phyloP scores from a whole-genome alignment of 2,888 invertebrate species.

The Lamellibrachia columna region DNA sequence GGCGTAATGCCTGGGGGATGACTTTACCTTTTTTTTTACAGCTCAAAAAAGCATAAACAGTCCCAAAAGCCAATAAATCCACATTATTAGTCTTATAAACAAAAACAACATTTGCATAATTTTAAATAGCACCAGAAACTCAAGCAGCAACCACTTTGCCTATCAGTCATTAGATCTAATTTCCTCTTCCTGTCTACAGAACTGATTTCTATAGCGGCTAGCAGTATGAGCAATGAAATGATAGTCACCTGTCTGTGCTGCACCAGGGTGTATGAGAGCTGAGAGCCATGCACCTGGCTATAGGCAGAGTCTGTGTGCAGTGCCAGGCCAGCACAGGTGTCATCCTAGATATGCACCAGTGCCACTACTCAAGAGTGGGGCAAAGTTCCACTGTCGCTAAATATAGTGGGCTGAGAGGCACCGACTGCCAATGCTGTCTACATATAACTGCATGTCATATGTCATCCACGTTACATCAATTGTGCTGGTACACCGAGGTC shows the following conservation, averaged over 20 bases:
- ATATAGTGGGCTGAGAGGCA: neutral
- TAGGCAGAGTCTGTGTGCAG: neutral
- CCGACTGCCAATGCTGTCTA: neutral
- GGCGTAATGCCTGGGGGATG: too few relatives aligned
- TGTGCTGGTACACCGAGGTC: neutral
- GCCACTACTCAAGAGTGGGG: neutral
- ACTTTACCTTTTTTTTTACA: neutral
- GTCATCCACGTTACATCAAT: neutral
- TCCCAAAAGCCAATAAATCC: neutral
- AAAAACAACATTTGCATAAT: neutral
- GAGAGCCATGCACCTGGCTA: neutral
- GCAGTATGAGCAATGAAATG: neutral
- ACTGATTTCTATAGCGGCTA: neutral
- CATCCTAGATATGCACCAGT: conserved; percentile 3
- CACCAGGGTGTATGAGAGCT: neutral
- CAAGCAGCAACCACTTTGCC: neutral
- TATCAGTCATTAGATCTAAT: neutral
- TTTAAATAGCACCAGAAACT: neutral
- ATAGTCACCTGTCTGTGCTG: neutral
- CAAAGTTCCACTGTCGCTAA: conserved; percentile 16
- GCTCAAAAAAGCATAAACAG: neutral
- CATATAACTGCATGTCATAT: neutral
- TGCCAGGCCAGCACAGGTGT: neutral
- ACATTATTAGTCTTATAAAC: neutral
- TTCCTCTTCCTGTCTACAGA: neutral